Percentiles rank a stretch among this genome's conserved stretches.
Evolutionary conservation across 2,113 vertebrate genomes (phyloP).

Genomic region (Petrocephalus zakoni): DNA sequence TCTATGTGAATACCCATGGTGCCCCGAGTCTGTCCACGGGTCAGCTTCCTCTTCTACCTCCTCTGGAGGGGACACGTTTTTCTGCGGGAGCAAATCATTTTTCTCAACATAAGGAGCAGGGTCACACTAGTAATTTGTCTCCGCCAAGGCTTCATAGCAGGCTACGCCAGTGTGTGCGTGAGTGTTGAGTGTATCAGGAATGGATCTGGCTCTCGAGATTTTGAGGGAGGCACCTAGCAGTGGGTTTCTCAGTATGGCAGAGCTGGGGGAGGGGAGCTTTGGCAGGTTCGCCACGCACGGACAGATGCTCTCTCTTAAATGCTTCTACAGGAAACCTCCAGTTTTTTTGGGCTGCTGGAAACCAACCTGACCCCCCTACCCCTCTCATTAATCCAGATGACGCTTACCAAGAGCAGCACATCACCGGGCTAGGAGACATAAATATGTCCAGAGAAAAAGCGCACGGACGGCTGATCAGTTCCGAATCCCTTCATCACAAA

Average conservation of each 20-base stretch:
- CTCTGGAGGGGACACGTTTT: neutral
- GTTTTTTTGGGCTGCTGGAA: neutral
- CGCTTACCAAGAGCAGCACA: neutral
- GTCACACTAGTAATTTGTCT: neutral
- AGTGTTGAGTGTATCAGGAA: neutral
- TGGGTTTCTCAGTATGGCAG: conserved; percentile 1
- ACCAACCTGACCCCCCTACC: neutral
- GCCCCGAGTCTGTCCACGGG: neutral
- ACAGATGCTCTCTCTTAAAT: neutral
- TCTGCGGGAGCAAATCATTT: neutral
- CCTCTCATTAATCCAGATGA: neutral
- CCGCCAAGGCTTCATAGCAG: neutral
- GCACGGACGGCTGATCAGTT: conserved; percentile 5
- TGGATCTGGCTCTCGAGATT: too few relatives aligned
- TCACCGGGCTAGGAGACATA: neutral
- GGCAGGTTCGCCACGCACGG: neutral
- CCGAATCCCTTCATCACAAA: neutral
- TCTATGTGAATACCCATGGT: neutral
- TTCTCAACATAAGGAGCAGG: neutral
- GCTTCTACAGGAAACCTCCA: neutral
- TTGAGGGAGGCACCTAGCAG: neutral
- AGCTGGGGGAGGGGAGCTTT: neutral
- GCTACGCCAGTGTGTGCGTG: neutral
- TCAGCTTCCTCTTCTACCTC: neutral
- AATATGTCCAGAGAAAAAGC: neutral